Conservation (phyloP, 2,797 vertebrate species). For the Vireo griseus region DNA sequence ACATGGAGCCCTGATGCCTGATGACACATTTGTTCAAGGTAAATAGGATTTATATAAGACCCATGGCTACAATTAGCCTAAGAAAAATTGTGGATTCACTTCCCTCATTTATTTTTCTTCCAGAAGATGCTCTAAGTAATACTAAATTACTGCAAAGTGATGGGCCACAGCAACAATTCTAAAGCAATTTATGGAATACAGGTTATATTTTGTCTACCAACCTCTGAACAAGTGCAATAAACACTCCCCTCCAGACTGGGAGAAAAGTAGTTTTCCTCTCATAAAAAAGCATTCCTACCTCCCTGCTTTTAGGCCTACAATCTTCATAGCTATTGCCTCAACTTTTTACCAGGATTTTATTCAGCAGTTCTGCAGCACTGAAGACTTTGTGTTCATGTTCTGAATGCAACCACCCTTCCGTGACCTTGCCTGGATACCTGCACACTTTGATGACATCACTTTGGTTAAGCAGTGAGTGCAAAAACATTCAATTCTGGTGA, state of each 20-base stretch:
- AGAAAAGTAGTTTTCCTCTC: not conserved
- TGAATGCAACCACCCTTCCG: fast-evolving
- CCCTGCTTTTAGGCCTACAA: not conserved
- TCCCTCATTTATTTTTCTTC: not conserved
- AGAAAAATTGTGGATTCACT: not conserved
- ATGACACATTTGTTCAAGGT: not conserved
- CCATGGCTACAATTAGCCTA: not conserved
- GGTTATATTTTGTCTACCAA: not conserved
- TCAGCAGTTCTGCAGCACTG: not conserved
- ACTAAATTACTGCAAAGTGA: not conserved
- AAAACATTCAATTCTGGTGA: not conserved
- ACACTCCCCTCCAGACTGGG: not conserved
- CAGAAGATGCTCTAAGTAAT: not conserved
- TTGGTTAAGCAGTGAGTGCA: not conserved
- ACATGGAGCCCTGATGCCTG: not conserved
- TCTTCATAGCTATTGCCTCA: not conserved
- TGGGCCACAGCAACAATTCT: not conserved
- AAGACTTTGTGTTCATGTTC: not conserved
- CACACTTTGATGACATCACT: not conserved
- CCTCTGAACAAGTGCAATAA: not conserved
- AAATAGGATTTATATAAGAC: not conserved
- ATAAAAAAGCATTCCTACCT: not conserved
- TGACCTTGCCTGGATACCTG: not conserved
- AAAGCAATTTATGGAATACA: not conserved
- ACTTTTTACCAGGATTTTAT: not conserved